Conservation (phyloP, 2,113 vertebrate genomes). For the Bambusicola thoracicus region DNA sequence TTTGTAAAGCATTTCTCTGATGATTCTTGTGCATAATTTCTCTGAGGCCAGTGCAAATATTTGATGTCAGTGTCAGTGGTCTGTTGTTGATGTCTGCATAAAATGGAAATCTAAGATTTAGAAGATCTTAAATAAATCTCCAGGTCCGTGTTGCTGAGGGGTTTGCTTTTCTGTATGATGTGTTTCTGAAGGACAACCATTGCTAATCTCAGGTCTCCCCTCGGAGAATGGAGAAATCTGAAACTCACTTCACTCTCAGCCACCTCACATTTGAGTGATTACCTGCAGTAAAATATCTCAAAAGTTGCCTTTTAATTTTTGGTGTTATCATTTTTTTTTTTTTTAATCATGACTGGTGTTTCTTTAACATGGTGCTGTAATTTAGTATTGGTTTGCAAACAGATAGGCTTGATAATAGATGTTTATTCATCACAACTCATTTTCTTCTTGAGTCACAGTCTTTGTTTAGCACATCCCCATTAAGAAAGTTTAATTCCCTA, state of each 20-base stretch:
- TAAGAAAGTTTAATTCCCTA: constrained; percentile 34
- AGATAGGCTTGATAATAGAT: neutral
- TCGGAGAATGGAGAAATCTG: neutral
- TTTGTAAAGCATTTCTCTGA: constrained; percentile 2
- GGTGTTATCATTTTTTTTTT: neutral
- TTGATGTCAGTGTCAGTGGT: neutral
- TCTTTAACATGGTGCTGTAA: constrained; percentile 9
- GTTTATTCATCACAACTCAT: neutral
- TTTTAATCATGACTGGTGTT: neutral
- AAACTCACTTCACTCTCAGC: neutral
- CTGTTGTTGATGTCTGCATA: constrained; percentile 26
- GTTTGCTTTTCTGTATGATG: constrained; percentile 18
- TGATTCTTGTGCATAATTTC: constrained; percentile 34
- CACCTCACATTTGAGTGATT: neutral
- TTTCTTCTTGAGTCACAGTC: neutral
- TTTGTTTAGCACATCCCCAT: neutral
- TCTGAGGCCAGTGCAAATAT: neutral
- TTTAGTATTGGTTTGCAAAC: neutral
- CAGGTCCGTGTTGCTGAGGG: neutral
- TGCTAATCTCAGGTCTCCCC: neutral
- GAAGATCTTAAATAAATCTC: constrained; percentile 24
- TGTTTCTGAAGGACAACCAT: neutral
- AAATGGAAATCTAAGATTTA: neutral
- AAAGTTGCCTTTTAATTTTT: neutral
- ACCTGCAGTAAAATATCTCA: neutral